phyloP scores from a whole-genome alignment of 2,888 invertebrate species.

The Drosophila buzzatii region DNA sequence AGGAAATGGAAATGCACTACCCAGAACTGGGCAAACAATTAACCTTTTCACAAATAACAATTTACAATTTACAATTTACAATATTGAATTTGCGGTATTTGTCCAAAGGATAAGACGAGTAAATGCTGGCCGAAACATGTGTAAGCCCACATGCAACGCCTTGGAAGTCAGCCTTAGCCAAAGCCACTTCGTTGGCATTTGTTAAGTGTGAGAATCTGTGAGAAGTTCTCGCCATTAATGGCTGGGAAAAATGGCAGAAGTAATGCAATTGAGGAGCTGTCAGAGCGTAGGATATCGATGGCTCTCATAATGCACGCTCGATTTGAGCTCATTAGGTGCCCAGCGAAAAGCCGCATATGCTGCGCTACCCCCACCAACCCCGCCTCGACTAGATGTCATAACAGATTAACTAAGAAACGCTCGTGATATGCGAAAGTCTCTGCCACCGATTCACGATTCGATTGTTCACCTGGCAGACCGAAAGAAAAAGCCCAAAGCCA shows the following conservation, averaged over 20 bases:
- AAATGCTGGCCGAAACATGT: constrained; percentile 54
- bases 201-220: constrained; percentile 67
- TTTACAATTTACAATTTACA: not conserved
- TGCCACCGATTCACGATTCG: constrained; percentile 3
- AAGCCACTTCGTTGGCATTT: constrained; percentile 5
- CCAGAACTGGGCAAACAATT: constrained; percentile 51
- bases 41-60: constrained; percentile 32
- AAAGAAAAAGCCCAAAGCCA: not conserved
- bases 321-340: constrained; percentile 71
- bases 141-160: constrained; percentile 70
- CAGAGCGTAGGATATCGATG: constrained; percentile 79
- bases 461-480: constrained; percentile 31
- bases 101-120: constrained; percentile 51
- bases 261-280: constrained; percentile 75
- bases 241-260: constrained; percentile 55
- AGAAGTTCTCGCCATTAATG: constrained; percentile 53
- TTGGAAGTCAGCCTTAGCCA: constrained; percentile 27
- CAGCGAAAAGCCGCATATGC: constrained; percentile 16
- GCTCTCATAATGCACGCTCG: constrained; percentile 75
- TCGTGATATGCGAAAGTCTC: constrained; percentile 37
- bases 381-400: constrained; percentile 75
- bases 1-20: constrained; percentile 52
- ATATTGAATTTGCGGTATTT: constrained; percentile 47
- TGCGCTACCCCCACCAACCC: not conserved
- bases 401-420: constrained; percentile 73